Evolutionary conservation across 2,797 vertebrate genomes (phyloP).

Genomic region (Ctenopoma multispine): DNA sequence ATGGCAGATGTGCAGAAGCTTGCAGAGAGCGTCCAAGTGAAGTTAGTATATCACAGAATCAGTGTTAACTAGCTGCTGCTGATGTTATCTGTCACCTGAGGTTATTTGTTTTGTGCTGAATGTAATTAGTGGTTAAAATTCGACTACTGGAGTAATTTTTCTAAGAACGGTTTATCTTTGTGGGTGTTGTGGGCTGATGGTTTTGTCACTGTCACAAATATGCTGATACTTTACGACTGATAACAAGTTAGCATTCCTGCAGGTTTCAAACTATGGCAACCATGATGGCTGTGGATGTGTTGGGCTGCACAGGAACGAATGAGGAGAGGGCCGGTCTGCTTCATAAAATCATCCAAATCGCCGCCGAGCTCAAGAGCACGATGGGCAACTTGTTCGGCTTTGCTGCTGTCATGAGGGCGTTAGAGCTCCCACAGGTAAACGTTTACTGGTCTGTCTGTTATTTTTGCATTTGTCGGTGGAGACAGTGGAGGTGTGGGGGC

Average conservation of each 20-base stretch:
- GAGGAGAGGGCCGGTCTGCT: conserved; percentile 91
- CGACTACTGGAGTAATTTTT: too few relatives aligned
- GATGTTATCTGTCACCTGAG: background rate
- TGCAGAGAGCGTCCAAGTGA: too few relatives aligned
- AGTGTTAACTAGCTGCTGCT: background rate
- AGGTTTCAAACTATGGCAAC: conserved; percentile 96
- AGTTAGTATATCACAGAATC: too few relatives aligned
- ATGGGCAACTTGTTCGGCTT: conserved; percentile 98
- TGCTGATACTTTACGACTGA: background rate
- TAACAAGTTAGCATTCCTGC: background rate
- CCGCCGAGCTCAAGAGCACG: conserved; percentile 91
- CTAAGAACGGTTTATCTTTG: too few relatives aligned
- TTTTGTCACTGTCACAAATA: too few relatives aligned
- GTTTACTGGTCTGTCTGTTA: too few relatives aligned
- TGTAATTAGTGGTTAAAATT: too few relatives aligned
- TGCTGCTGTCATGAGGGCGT: conserved; percentile 91
- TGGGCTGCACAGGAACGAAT: conserved; percentile 92
- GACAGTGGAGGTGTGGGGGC: background rate
- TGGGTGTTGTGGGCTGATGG: too few relatives aligned
- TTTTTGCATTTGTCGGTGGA: background rate
- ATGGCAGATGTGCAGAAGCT: background rate
- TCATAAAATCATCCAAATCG: conserved; percentile 92
- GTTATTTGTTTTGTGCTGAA: too few relatives aligned
- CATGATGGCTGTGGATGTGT: conserved; percentile 91
- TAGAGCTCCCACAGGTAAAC: conserved; percentile 95